These are phyloP conservation scores for Aldabrachelys gigantea DNA, from an alignment of 2,113 vertebrate species.

Conservation along the genomic window DNA sequence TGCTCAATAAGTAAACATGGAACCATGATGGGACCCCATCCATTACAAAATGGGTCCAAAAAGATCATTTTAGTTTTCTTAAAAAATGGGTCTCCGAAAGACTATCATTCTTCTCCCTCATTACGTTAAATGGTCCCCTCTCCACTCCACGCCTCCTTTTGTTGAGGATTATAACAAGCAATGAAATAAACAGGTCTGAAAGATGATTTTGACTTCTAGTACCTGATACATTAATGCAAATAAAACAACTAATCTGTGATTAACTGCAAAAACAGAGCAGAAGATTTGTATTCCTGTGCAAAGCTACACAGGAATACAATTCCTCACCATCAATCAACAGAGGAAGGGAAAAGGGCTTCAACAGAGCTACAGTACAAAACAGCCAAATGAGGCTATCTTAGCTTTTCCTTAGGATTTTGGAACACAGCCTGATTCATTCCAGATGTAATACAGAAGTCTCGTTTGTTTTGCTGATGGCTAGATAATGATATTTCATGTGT, in stretches of 20 bases:
- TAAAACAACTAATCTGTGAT: background rate
- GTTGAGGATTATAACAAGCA: background rate
- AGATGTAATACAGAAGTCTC: conserved; percentile 22
- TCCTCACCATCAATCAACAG: conserved; percentile 30
- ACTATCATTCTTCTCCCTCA: rapidly evolving
- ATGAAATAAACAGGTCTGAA: background rate
- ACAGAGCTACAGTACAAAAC: background rate
- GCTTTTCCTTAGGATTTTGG: conserved; percentile 28
- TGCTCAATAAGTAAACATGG: background rate
- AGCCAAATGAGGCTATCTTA: background rate
- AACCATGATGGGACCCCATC: background rate
- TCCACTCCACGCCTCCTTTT: background rate
- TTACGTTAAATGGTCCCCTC: background rate
- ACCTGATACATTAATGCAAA: conserved; percentile 7
- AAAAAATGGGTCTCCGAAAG: background rate
- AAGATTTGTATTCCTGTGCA: background rate
- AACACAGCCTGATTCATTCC: conserved; percentile 59
- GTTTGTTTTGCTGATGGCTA: conserved; percentile 3
- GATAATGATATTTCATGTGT: background rate
- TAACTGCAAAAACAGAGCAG: conserved; percentile 19
- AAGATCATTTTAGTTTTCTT: background rate
- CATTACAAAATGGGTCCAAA: background rate
- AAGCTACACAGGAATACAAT: background rate
- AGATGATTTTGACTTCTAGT: background rate
- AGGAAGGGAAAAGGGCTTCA: background rate